Base-by-base conservation (phyloP, 2,888 invertebrate genomes). In the Trachelus troglodyta region DNA sequence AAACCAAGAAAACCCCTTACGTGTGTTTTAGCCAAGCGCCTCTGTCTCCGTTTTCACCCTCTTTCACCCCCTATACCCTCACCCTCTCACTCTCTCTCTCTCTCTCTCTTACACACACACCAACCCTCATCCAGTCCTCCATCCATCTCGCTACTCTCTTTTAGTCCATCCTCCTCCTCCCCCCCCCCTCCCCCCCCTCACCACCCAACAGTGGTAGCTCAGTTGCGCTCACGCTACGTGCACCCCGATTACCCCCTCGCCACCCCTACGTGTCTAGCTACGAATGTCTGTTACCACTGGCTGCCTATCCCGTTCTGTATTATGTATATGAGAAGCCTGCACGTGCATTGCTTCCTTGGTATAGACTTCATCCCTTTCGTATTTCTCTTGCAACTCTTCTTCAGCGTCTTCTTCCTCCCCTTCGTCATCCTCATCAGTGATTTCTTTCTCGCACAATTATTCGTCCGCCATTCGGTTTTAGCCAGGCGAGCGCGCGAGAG, bases 1-100 rank as follows among this genome's bases (percentile, higher is more conserved):
- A 90, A 90, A 90, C 88, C 87, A 86, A 90, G 90, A 90, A 90
- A 90, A 90, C 89, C 90, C 56, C 90, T 90, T 87, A 90, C 90
- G 89, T 88, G 88, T 87, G 86, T 88, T 83, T 81, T 81, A 81
- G 75, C 74, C 76, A 69, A 78, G 79, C 83, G 80, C 82, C 79
- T 79, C 81, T 82, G 79, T 75, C 56, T 73, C 30, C 68, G 81
- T 83, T 82, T 82, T 82, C 82, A 82, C 82, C 80, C 81, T 79
- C 79, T 83, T 83, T 83, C 83, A 82, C 82, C 83, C 80, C 82
- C 83, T 80, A 3, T 1, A 12, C 80, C 81, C 80, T 79, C 80
- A 79, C 83, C 79, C 83, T 80, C 84, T 79, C 81, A 80, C 80
- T 81, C 80, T 81, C 82, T 77, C 80, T 69, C 34, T 34, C 80